Percentiles rank a stretch among this genome's conserved stretches.
Conservation (phyloP, 2,113 vertebrate species). For the Herpetotheres cachinnans region DNA sequence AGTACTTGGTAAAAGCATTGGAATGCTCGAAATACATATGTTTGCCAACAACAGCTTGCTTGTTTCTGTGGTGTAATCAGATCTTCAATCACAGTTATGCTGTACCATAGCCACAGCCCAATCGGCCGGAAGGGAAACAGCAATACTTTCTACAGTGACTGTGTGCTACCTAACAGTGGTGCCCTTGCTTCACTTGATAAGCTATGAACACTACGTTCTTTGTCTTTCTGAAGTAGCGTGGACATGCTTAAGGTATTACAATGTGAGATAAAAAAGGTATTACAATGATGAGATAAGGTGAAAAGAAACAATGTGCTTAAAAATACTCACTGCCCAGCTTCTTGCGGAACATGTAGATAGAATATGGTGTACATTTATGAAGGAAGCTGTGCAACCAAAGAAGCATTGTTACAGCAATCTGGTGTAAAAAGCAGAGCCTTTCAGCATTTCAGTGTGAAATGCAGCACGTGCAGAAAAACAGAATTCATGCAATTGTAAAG, state of each 20-base stretch:
- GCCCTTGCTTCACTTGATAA: conserved; percentile 1
- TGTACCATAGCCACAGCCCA: neutral
- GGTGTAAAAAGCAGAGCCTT: neutral
- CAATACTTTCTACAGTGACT: neutral
- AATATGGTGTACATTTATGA: neutral
- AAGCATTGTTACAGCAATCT: neutral
- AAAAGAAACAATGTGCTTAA: neutral
- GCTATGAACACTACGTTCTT: neutral
- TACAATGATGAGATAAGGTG: neutral
- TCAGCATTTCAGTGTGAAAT: neutral
- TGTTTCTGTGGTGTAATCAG: neutral
- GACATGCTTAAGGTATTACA: neutral
- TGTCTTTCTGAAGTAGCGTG: neutral
- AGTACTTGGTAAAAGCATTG: neutral
- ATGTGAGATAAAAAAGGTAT: neutral
- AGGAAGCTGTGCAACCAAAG: neutral
- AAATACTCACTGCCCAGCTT: neutral
- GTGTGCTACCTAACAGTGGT: neutral
- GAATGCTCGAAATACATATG: neutral
- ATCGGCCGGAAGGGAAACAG: neutral
- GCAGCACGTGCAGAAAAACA: neutral
- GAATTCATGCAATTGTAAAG: neutral
- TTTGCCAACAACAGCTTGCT: neutral
- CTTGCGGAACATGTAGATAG: neutral
- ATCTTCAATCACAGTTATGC: neutral